A percentile compares a stretch with the other conserved stretches of the same genome.
phyloP scores from a whole-genome alignment of 2,113 vertebrate genomes.

The Bothrops jararaca region DNA sequence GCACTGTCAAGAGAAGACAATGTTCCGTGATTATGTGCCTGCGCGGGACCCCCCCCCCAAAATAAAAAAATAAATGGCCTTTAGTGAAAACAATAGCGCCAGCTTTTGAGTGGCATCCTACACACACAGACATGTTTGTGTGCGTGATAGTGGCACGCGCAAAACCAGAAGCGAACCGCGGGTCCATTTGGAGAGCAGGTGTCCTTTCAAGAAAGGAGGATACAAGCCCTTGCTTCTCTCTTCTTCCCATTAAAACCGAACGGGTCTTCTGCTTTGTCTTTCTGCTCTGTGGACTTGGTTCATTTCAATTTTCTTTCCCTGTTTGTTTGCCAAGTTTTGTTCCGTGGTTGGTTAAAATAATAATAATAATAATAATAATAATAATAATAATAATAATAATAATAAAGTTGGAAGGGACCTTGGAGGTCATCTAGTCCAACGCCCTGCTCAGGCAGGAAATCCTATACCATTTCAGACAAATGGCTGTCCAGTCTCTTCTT shows the following conservation, averaged over 20 bases:
- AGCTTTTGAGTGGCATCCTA: constrained; percentile 29
- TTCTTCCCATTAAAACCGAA: constrained; percentile 8
- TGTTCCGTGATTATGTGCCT: constrained; percentile 67
- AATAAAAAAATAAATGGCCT: constrained; percentile 46
- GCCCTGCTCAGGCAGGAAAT: too few relatives aligned
- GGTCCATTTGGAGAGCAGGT: constrained; percentile 54
- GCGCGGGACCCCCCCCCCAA: constrained; percentile 47
- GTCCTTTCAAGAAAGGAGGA: constrained; percentile 43
- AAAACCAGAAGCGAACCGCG: not conserved
- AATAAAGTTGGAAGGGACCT: too few relatives aligned
- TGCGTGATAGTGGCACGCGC: constrained; percentile 4
- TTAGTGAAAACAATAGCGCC: constrained; percentile 61
- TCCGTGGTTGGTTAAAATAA: not conserved
- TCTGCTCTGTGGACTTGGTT: not conserved
- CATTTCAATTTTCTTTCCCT: constrained; percentile 10
- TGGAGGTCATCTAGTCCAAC: too few relatives aligned
- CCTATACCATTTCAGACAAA: too few relatives aligned
- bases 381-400: too few relatives aligned
- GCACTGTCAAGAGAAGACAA: constrained; percentile 65
- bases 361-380: not conserved
- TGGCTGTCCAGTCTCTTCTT: too few relatives aligned
- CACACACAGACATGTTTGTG: not conserved
- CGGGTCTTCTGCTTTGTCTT: not conserved
- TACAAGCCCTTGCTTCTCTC: not conserved
- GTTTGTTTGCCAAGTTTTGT: not conserved